A percentile compares a stretch with the other conserved stretches of the same genome.
Evolutionary conservation across 2,797 vertebrate genomes (phyloP).

Genomic region (Cercopithecus mitis): DNA sequence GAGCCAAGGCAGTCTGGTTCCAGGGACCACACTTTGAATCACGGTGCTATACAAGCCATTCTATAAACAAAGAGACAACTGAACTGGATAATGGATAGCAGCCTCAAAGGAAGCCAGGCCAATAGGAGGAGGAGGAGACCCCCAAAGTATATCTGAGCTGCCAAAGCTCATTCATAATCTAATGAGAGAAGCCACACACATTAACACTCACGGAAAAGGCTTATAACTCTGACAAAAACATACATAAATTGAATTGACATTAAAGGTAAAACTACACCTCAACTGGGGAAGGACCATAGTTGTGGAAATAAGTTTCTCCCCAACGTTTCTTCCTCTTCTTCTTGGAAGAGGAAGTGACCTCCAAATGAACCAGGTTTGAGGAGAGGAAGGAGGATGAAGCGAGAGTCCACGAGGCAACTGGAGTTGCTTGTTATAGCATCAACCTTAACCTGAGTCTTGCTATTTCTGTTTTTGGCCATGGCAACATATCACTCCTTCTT

Average conservation of each 20-base stretch:
- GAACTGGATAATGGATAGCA: not conserved
- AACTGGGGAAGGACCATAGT: not conserved
- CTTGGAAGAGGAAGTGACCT: not conserved
- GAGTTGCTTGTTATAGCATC: not conserved
- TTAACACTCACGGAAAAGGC: not conserved
- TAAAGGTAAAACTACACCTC: not conserved
- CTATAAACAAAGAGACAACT: not conserved
- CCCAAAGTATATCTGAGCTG: not conserved
- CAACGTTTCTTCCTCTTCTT: not conserved
- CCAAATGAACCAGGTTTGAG: not conserved
- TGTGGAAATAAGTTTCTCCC: not conserved
- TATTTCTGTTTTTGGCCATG: not conserved
- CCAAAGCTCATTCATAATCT: not conserved
- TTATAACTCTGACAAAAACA: not conserved
- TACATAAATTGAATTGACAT: not conserved
- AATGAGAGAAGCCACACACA: not conserved
- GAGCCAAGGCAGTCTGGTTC: not conserved
- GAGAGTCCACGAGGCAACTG: rapidly evolving
- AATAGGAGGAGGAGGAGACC: no score
- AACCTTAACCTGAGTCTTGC: not conserved
- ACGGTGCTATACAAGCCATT: not conserved
- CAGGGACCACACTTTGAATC: not conserved
- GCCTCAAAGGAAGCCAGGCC: not conserved
- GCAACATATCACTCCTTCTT: not conserved
- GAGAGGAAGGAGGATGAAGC: not conserved